Conservation (phyloP, 2,797 vertebrate genomes). For the Melanotaenia boesemani region DNA sequence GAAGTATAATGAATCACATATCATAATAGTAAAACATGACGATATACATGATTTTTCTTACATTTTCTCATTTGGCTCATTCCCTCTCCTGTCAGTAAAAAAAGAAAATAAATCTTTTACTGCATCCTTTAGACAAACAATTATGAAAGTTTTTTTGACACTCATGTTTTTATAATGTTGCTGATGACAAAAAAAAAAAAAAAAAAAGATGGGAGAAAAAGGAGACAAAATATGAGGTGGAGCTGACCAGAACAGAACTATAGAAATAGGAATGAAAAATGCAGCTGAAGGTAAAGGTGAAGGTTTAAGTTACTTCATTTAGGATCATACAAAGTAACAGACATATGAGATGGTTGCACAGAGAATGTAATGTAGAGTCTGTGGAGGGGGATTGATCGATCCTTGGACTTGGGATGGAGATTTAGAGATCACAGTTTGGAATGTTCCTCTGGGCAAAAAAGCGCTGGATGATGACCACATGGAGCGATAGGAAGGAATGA, state of each 20-base stretch:
- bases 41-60: no score
- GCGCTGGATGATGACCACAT: constrained; percentile 28
- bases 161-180: constrained; percentile 30
- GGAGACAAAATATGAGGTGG: constrained; percentile 38
- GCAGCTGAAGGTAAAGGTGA: constrained; percentile 27
- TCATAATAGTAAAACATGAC: no score
- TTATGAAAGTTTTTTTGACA: constrained; percentile 43
- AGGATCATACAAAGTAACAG: constrained; percentile 34
- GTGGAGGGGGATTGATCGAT: constrained; percentile 32
- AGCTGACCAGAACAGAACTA: constrained; percentile 36
- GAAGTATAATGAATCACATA: no score
- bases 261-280: constrained; percentile 37
- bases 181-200: constrained; percentile 22
- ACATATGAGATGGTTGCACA: constrained; percentile 5
- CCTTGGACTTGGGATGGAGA: constrained; percentile 35
- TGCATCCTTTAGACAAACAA: constrained; percentile 40
- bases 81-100: constrained; percentile 4
- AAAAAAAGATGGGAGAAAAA: not conserved
- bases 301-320: not conserved
- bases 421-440: constrained; percentile 50
- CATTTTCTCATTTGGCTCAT: constrained; percentile 34
- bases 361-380: constrained; percentile 7
- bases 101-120: constrained; percentile 8
- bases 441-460: constrained; percentile 26
- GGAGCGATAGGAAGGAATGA: not conserved